A percentile compares a stretch with the other conserved stretches of the same genome.
Conservation (phyloP, 1,140 invertebrate species). For the Amphibalanus amphitrite region DNA sequence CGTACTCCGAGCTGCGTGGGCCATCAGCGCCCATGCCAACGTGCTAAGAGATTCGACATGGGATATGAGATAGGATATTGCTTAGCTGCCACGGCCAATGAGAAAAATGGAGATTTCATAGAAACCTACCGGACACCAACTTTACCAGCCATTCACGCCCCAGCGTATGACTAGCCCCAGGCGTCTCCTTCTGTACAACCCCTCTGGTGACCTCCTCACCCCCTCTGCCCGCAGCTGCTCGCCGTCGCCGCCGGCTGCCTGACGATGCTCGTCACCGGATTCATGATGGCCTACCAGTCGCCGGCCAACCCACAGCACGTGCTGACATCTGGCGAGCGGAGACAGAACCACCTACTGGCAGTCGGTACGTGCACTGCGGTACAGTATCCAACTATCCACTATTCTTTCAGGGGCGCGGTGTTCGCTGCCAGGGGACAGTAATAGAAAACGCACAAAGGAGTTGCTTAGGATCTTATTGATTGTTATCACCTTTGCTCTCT, state of each 20-base stretch:
- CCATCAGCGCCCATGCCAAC: too few species aligned
- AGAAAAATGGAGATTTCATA: too few species aligned
- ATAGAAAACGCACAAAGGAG: neutral
- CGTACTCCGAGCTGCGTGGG: too few species aligned
- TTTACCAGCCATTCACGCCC: too few species aligned
- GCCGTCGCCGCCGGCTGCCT: neutral
- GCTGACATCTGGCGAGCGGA: neutral
- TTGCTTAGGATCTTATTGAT: neutral
- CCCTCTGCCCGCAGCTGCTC: neutral
- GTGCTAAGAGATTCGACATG: too few species aligned
- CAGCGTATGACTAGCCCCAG: too few species aligned
- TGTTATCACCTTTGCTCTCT: neutral
- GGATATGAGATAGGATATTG: too few species aligned
- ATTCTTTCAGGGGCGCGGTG: neutral
- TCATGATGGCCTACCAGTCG: conserved; percentile 4
- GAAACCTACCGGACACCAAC: too few species aligned
- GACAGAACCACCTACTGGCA: neutral
- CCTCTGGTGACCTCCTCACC: too few species aligned
- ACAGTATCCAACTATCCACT: too few species aligned
- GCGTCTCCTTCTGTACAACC: too few species aligned
- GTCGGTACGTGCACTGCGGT: neutral
- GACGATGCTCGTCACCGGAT: neutral
- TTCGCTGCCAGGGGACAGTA: neutral
- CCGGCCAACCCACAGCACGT: neutral
- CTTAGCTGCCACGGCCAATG: too few species aligned